phyloP scores from a whole-genome alignment of 2,797 vertebrate species.

The Ctenochaetus hawaiiensis region DNA sequence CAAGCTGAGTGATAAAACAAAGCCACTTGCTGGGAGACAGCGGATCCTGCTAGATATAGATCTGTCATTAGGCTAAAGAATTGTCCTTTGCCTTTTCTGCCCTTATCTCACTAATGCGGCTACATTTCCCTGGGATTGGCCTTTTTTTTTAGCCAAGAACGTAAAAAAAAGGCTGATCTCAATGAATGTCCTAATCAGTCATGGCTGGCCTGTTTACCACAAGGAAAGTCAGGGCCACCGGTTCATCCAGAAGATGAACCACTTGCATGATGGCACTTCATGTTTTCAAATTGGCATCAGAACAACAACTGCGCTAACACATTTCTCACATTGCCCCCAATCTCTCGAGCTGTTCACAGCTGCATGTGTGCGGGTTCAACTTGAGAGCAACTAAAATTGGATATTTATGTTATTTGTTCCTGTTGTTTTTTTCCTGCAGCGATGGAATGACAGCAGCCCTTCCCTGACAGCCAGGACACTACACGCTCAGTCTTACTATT shows the following conservation, averaged over 20 bases:
- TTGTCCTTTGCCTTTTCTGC: conserved; percentile 76
- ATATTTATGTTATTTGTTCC: conserved; percentile 29
- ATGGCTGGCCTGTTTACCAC: conserved; percentile 51
- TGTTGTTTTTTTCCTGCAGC: conserved; percentile 8
- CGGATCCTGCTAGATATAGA: conserved; percentile 76
- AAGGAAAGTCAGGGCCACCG: conserved; percentile 41
- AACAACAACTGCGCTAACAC: conserved; percentile 18
- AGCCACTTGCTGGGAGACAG: conserved; percentile 79
- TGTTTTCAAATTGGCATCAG: conserved; percentile 47
- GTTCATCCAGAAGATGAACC: conserved; percentile 42
- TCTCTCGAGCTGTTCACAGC: conserved; percentile 29
- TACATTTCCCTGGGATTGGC: conserved; percentile 68
- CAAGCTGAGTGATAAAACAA: conserved; percentile 81
- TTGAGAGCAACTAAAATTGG: conserved; percentile 36
- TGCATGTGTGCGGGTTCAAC: conserved; percentile 44
- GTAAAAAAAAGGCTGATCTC: conserved; percentile 44
- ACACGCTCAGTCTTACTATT: conserved; percentile 8
- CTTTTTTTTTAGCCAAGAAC: conserved; percentile 35
- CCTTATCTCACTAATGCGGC: conserved; percentile 81
- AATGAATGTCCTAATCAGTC: conserved; percentile 61
- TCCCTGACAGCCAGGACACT: conserved; percentile 23
- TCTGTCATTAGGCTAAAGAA: conserved; percentile 84
- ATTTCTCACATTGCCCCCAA: conserved; percentile 7
- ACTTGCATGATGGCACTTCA: conserved; percentile 15
- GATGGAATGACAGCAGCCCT: conserved; percentile 22